Base-by-base conservation (phyloP, 2,888 invertebrate genomes). In the Perdita meconis region DNA sequence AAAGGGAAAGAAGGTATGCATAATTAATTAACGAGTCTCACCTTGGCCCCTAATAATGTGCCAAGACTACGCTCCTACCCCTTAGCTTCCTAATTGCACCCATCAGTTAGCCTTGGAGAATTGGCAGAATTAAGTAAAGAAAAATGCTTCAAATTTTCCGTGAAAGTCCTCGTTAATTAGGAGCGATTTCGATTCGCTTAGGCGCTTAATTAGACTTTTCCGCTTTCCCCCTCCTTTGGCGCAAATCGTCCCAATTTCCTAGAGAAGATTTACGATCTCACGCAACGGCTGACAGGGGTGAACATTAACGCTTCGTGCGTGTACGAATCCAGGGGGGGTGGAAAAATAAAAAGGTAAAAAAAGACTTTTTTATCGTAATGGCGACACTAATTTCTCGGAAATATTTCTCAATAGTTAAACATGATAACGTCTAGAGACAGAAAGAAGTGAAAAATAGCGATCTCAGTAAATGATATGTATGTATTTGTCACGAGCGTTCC, bases 11-110 rank as follows among this genome's bases (percentile, higher is more conserved):
- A 74, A 78, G 55, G 68, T 68, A 76, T 78, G 85, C 83, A 83
- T 84, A 84, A 85, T 83, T 83, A 84, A 85, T 85, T 85, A 83
- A 85, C 76, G 78, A 78, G 67, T 51, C 57, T 57, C 63, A 55
- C 59, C 70, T 65, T 57, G 47, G 22, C 67, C 53, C n/a, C 53
- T 42, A 76, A 44, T 80, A 82, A 84, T 81, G 74, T 59, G 26
- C 47, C 61, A 34, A 50, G 51, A 44, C 53, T 64, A 61, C 30
- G 50, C 40, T 68, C 40, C 56, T 51, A 13, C 22, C n/a, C 22
- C 19, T 55, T 73, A 36, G 56, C 38, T 64, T 53, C 59, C 71
- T 75, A 79, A 81, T 76, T 70, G 68, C 72, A 50, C 12, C 22
- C 22, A 38, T 30, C 19, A 30, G 16, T 47, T 6, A 12, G 55